A percentile compares a stretch with the other conserved stretches of the same genome.
Evolutionary conservation across 2,888 invertebrate species (phyloP).

Genomic region (Oasisia sp.): DNA sequence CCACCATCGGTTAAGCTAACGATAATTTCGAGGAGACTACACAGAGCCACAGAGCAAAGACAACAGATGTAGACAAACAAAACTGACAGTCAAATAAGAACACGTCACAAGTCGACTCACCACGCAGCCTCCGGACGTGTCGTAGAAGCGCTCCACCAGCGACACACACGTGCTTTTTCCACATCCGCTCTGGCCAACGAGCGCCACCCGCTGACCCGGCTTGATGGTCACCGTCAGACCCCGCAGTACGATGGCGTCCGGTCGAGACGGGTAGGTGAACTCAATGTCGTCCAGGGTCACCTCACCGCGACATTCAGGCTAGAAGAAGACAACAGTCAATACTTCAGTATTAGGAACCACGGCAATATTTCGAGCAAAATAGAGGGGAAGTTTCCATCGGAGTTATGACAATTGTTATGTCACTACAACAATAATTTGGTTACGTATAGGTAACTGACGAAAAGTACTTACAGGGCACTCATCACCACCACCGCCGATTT

Average conservation of each 20-base stretch:
- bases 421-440: neutral
- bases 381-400: neutral
- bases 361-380: neutral
- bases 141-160: conserved; percentile 18
- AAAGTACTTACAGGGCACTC: conserved; percentile 43
- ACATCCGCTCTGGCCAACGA: neutral
- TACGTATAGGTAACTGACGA: neutral
- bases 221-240: conserved; percentile 18
- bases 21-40: too few relatives aligned
- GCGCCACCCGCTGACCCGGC: conserved; percentile 24
- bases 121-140: neutral
- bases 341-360: neutral
- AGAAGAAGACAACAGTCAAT: neutral
- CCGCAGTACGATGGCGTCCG: neutral
- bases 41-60: too few relatives aligned
- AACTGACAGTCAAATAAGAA: neutral
- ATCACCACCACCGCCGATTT: conserved; percentile 51
- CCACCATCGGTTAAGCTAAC: too few relatives aligned
- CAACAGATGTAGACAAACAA: too few relatives aligned
- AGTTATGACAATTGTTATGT: neutral
- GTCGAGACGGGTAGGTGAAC: conserved; percentile 20
- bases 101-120: neutral
- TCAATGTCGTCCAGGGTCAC: neutral
- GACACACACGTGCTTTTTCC: too few relatives aligned
- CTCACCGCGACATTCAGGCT: neutral